phyloP scores from a whole-genome alignment of 2,888 invertebrate genomes.

The Drosophila dives region DNA sequence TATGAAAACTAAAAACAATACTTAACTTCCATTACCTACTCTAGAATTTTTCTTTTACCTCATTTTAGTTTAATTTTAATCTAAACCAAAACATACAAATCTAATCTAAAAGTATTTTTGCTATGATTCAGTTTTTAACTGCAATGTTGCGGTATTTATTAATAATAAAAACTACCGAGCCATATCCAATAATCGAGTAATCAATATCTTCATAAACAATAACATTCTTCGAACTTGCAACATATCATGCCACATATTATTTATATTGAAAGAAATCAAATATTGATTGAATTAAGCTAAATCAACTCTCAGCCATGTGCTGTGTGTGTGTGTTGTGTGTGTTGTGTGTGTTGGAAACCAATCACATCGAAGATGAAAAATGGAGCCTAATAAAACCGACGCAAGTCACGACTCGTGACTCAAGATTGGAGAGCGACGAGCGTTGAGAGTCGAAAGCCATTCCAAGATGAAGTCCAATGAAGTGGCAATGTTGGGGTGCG shows the following conservation, averaged over 20 bases:
- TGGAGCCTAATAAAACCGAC: constrained; percentile 40
- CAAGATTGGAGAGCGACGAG: background rate
- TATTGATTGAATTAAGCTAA: constrained; percentile 5
- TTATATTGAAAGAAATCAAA: background rate
- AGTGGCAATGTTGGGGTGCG: constrained; percentile 21
- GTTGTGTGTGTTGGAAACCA: constrained; percentile 20
- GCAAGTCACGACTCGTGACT: constrained; percentile 5
- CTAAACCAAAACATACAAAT: background rate
- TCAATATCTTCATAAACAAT: background rate
- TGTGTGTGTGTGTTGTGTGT: constrained; percentile 3
- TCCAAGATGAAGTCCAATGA: constrained; percentile 51
- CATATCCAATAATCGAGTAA: background rate
- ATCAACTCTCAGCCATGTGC: background rate
- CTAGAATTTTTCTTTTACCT: no score
- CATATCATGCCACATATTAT: background rate
- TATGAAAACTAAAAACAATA: background rate
- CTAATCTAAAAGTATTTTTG: background rate
- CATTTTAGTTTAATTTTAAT: background rate
- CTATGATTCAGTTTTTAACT: background rate
- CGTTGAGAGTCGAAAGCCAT: background rate
- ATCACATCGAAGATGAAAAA: constrained; percentile 43
- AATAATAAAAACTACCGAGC: background rate
- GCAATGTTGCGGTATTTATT: background rate
- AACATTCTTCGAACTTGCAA: background rate
- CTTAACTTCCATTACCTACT: background rate